These are phyloP conservation scores for Caenorhabditis virilis DNA, from an alignment of 2,888 invertebrate genomes.

Conservation along the genomic window DNA sequence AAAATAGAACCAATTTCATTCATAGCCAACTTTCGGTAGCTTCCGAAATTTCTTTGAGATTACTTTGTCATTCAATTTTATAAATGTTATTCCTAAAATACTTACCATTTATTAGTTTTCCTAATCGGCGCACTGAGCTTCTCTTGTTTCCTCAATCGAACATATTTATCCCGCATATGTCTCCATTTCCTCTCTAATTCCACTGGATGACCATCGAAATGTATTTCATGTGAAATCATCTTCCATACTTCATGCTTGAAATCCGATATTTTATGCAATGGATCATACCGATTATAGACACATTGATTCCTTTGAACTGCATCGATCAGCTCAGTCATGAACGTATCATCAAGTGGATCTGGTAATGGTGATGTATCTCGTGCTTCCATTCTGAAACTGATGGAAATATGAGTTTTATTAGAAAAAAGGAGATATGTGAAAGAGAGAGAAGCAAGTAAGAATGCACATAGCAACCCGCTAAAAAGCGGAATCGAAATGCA, in stretches of 20 bases:
- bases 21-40: too few relatives aligned
- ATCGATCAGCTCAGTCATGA: slow-evolving; percentile 36
- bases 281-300: slow-evolving; percentile 48
- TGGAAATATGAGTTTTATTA: too few relatives aligned
- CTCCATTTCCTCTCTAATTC: slow-evolving; percentile 51
- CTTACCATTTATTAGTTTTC: slow-evolving; percentile 39
- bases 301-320: slow-evolving; percentile 41
- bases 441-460: too few relatives aligned
- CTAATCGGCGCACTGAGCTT: slow-evolving; percentile 39
- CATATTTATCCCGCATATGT: slow-evolving; percentile 51
- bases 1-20: too few relatives aligned
- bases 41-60: too few relatives aligned
- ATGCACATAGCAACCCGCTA: too few relatives aligned
- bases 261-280: slow-evolving; percentile 44
- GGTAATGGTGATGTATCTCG: slow-evolving; percentile 9
- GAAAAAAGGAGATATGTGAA: too few relatives aligned
- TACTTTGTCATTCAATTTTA: too few relatives aligned
- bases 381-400: too few relatives aligned
- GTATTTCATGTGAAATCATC: slow-evolving; percentile 29
- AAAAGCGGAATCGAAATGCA: too few relatives aligned
- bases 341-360: slow-evolving; percentile 37
- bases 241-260: slow-evolving; percentile 41
- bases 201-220: slow-evolving; percentile 34
- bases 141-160: slow-evolving; percentile 42
- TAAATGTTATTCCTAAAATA: too few relatives aligned